phyloP scores from a whole-genome alignment of 2,888 invertebrate species.

The Chamaedrilus cognettii region DNA sequence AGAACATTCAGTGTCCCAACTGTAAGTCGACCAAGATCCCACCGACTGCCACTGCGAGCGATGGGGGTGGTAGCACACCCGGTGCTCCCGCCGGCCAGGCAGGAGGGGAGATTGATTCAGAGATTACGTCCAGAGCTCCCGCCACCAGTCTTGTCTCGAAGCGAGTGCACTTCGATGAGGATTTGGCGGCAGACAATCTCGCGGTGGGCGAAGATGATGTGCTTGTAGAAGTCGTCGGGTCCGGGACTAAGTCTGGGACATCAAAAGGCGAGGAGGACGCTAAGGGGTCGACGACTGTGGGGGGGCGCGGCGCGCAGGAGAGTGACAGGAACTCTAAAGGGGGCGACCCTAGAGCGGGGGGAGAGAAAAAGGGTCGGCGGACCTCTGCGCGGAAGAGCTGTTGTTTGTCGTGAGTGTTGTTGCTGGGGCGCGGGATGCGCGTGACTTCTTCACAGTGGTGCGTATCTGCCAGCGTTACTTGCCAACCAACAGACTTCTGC shows the following conservation, averaged over 20 bases:
- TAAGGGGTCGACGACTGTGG: too few relatives aligned
- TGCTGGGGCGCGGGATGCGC: too few relatives aligned
- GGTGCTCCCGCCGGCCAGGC: neutral
- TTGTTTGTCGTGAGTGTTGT: neutral
- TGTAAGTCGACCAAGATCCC: slow-evolving; percentile 13
- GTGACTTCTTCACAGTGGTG: too few relatives aligned
- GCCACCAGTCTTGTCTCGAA: too few relatives aligned
- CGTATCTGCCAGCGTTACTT: too few relatives aligned
- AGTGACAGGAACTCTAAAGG: neutral
- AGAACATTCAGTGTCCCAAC: slow-evolving; percentile 18
- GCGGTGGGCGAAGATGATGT: neutral
- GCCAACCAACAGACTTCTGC: too few relatives aligned
- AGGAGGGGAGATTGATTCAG: too few relatives aligned
- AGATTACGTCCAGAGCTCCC: too few relatives aligned
- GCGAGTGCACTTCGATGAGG: neutral
- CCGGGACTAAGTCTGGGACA: neutral
- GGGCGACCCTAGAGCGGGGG: too few relatives aligned
- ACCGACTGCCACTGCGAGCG: too few relatives aligned
- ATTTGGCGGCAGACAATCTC: neutral
- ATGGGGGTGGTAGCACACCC: neutral
- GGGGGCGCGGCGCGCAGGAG: neutral
- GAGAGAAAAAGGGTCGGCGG: neutral
- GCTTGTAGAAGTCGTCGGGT: neutral
- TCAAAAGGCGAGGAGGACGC: too few relatives aligned
- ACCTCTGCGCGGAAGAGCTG: neutral